Base-by-base conservation (phyloP, 2,888 invertebrate species). In the Cryptophagus acutangulus region DNA sequence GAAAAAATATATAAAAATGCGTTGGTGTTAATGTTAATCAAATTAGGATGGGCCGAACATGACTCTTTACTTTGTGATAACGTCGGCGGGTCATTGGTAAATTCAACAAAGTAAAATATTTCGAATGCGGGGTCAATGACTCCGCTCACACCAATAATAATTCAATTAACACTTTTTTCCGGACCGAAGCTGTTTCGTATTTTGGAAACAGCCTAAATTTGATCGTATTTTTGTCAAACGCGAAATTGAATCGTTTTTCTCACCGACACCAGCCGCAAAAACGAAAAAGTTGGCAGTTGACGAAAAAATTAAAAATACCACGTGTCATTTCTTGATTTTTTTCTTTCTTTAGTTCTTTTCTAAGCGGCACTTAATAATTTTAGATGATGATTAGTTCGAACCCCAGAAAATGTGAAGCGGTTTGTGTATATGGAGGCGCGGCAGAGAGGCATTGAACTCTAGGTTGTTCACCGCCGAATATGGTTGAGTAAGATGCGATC, bases 381-480 rank as follows among this genome's bases (percentile, higher is more conserved):
- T 31, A 38, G 28, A 40, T 33, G 37, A 26, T 41, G 41, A 42
- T 46, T 46, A 49, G 48, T 44, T 37, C 43, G 38, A 41, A 48
- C 46, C 52, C n/a, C 41, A 43, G 43, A 45, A 47, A 43, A 43
- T 41, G 43, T 45, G 38, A 46, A 50, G 58, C 60, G 58, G 56
- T 45, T 48, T 49, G 46, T 54, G 58, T 58, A n/a, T n/a, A 46
- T 59, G 59, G 60, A 65, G 64, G 64, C 61, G 65, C 62, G 63
- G 62, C 52, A 36, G 44, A 49, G 55, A 66, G 67, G 58, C 69
- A 63, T 62, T 67, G 69, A 69, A 68, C 69, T 57, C 62, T 59
- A 64, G 69, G 67, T 69, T 68, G 63, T 64, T 67, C 62, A 68
- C 67, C 66, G 65, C 67, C 68, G 59, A 66, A 67, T 65, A 66